A percentile compares a stretch with the other conserved stretches of the same genome.
phyloP scores from a whole-genome alignment of 2,797 vertebrate species.

The Streptopelia turtur region DNA sequence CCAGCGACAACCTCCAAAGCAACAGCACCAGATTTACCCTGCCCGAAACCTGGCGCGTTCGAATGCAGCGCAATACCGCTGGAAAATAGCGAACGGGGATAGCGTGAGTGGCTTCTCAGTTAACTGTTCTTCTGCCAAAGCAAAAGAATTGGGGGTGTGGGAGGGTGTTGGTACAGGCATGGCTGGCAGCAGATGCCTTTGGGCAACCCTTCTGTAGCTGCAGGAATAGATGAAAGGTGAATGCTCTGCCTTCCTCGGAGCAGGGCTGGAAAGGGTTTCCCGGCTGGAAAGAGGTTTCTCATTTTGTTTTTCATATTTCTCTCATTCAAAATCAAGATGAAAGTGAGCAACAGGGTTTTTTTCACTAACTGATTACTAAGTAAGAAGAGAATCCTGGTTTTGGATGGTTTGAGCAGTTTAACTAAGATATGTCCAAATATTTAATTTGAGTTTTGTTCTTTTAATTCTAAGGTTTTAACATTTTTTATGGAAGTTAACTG shows the following conservation, averaged over 20 bases:
- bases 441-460: not conserved
- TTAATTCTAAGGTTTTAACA: not conserved
- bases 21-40: fast-evolving
- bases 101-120: not conserved
- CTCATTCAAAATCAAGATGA: not conserved
- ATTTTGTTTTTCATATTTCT: not conserved
- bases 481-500: not conserved
- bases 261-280: not conserved
- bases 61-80: not conserved
- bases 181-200: not conserved
- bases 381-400: not conserved
- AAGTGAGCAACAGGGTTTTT: not conserved
- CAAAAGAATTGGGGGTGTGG: fast-evolving
- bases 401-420: not conserved
- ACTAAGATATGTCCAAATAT: not conserved
- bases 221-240: not conserved
- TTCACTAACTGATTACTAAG: not conserved
- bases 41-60: not conserved
- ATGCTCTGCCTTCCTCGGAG: fast-evolving
- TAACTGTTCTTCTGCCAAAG: not conserved
- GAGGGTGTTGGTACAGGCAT: not conserved
- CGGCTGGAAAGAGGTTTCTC: not conserved
- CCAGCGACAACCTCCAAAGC: fast-evolving
- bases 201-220: not conserved
- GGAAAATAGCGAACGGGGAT: not conserved